A percentile compares a stretch with the other conserved stretches of the same genome.
These are phyloP conservation scores for Portunus trituberculatus DNA, from an alignment of 1,140 invertebrate genomes.

Conservation along the genomic window DNA sequence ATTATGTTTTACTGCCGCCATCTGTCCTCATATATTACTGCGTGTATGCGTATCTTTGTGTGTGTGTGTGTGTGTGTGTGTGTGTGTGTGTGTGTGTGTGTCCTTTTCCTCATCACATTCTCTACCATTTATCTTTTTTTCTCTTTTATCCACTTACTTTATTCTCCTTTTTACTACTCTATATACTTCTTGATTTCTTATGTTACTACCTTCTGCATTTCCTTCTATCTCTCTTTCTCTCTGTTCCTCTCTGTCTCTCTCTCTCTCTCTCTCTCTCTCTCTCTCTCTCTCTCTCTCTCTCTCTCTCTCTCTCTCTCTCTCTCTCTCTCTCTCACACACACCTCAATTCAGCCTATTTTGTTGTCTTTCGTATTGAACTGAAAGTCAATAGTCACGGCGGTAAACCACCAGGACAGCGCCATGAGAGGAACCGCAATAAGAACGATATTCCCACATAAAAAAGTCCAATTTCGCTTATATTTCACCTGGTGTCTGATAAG, in stretches of 20 bases:
- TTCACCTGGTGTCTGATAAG: neutral
- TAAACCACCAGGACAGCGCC: neutral
- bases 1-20: neutral
- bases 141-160: neutral
- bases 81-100: conserved; percentile 42
- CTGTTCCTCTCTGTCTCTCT: neutral
- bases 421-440: neutral
- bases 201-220: neutral
- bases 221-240: neutral
- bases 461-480: neutral
- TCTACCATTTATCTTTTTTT: neutral
- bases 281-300: neutral
- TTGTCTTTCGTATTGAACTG: conserved; percentile 27
- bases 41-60: neutral
- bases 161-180: neutral
- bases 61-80: conserved; percentile 50
- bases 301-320: neutral
- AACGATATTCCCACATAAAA: neutral
- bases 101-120: neutral
- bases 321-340: neutral
- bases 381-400: conserved; percentile 27
- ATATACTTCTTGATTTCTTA: no score
- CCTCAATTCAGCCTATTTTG: neutral
- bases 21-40: neutral
- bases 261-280: neutral